Evolutionary conservation across 2,888 invertebrate genomes (phyloP).

Genomic region (Pammene aurita): DNA sequence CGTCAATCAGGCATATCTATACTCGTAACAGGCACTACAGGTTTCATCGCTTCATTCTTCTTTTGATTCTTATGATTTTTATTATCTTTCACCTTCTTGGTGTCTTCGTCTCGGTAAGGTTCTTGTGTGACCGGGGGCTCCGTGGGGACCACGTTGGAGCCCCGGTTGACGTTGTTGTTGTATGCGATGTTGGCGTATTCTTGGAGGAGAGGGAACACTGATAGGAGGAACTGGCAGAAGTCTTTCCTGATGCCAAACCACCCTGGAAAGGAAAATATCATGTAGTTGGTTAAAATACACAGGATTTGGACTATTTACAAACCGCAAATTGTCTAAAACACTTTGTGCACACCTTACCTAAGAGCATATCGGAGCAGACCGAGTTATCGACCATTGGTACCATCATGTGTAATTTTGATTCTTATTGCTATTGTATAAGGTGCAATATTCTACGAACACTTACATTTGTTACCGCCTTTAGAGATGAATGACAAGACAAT

Average conservation of each 20-base stretch:
- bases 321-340: too few species aligned
- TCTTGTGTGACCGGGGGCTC: constrained; percentile 72
- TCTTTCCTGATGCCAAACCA: constrained; percentile 99
- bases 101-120: constrained; percentile 76
- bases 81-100: constrained; percentile 81
- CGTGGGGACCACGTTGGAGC: constrained; percentile 60
- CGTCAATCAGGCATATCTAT: constrained; percentile 96
- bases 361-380: too few species aligned
- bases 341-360: too few species aligned
- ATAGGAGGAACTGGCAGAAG: constrained; percentile 97
- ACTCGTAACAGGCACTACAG: constrained; percentile 93
- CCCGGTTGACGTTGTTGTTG: constrained; percentile 84
- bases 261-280: constrained; percentile 85
- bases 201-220: constrained; percentile 96
- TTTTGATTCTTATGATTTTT: constrained; percentile 87
- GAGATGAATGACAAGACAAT: too few species aligned
- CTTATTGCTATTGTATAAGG: too few species aligned
- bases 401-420: too few species aligned
- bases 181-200: constrained; percentile 99
- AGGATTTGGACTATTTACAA: too few species aligned
- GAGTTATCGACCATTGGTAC: too few species aligned
- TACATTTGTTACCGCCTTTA: too few species aligned
- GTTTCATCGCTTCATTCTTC: constrained; percentile 91
- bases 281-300: too few species aligned
- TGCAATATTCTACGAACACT: too few species aligned